phyloP scores from a whole-genome alignment of 2,888 invertebrate species.

The Globia sparganii region DNA sequence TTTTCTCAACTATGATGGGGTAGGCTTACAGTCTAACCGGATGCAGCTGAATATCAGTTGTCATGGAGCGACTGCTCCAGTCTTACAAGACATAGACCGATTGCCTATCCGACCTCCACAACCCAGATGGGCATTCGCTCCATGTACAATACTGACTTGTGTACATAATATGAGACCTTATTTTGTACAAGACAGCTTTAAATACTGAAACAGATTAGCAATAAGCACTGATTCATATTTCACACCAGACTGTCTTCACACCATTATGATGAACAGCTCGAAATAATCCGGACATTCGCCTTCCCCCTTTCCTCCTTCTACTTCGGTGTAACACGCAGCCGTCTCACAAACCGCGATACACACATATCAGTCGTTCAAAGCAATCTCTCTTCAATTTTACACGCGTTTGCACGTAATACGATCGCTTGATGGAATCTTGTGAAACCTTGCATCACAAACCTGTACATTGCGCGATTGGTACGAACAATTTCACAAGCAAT shows the following conservation, averaged over 20 bases:
- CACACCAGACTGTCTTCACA: neutral
- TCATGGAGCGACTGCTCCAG: too few species aligned
- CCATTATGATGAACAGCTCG: neutral
- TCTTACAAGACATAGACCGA: neutral
- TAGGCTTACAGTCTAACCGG: neutral
- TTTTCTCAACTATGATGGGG: too few species aligned
- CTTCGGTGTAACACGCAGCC: conserved; percentile 70
- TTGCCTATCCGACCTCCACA: neutral
- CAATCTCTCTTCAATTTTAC: conserved; percentile 88
- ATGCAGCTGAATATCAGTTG: neutral
- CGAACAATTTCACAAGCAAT: conserved; percentile 8
- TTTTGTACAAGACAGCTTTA: neutral
- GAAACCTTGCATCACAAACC: conserved; percentile 44
- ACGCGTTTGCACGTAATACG: conserved; percentile 86
- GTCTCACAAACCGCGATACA: conserved; percentile 65
- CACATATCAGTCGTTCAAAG: conserved; percentile 74
- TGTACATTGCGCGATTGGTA: conserved; percentile 62
- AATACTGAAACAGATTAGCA: neutral
- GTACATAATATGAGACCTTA: neutral
- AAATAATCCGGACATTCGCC: neutral
- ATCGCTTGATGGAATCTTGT: conserved; percentile 77
- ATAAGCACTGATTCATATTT: neutral
- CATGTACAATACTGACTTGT: neutral
- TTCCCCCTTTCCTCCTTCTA: conserved; percentile 45
- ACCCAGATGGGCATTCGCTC: neutral